A percentile compares a stretch with the other conserved stretches of the same genome.
phyloP scores from a whole-genome alignment of 2,797 vertebrate genomes.

The Alectoris magna region DNA sequence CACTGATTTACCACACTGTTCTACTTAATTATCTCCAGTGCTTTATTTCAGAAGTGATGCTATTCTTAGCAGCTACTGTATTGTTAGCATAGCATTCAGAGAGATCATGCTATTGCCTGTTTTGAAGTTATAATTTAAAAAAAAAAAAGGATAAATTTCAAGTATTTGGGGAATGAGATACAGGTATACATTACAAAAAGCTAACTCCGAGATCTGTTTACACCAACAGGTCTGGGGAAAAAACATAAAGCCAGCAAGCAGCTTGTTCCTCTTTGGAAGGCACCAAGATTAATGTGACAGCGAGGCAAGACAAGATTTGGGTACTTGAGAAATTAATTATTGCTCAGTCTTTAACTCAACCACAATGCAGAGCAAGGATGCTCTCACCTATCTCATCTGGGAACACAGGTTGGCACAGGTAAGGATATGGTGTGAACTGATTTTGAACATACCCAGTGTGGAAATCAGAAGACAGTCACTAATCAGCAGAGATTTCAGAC shows the following conservation, averaged over 20 bases:
- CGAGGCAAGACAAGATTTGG: neutral
- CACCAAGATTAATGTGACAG: neutral
- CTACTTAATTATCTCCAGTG: constrained; percentile 21
- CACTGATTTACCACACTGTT: constrained; percentile 40
- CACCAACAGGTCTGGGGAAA: neutral
- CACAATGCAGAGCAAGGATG: neutral
- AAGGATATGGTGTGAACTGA: neutral
- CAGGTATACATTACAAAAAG: neutral
- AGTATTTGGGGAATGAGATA: neutral
- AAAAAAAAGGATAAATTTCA: neutral
- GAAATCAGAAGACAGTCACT: neutral
- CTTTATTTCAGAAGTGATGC: neutral
- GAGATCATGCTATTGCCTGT: neutral
- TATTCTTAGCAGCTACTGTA: neutral
- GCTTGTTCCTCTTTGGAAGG: neutral
- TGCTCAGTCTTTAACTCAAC: neutral
- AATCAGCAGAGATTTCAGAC: neutral
- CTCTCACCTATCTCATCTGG: neutral
- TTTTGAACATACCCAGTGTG: neutral
- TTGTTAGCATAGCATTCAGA: neutral
- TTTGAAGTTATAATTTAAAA: neutral
- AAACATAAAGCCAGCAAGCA: neutral
- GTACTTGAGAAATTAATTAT: neutral
- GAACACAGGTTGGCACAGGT: neutral
- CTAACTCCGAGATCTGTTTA: neutral